Base-by-base conservation (phyloP, 2,113 vertebrate genomes). In the Turdus rufiventris region DNA sequence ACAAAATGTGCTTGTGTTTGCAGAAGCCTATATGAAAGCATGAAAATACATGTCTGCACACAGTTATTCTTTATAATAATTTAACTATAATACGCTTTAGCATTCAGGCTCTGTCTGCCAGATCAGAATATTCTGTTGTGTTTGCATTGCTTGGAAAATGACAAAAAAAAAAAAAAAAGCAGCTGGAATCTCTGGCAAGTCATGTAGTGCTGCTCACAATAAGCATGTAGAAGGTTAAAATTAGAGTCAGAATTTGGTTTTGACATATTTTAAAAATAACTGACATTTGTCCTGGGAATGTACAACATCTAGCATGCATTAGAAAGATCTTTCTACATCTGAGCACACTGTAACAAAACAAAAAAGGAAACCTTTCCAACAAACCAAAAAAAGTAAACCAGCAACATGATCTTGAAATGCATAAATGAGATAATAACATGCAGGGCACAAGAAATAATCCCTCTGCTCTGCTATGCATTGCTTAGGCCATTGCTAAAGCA, bases 251-350 rank as follows among this genome's bases (percentile, higher is more conserved):
- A 93, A 79, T 85, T 96, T 92, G 40, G 1, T 93, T 93, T 88
- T 90, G 63, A 77, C 29, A 29, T 94, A 77, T 82, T 97, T 93
- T 95, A 70, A 94, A 96, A 96, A 96, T 95, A 96, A 93, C 77
- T 95, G 87, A 92, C 86, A 94, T 94, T 96, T 87, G 80, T 96
- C 81, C 77, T 95, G 91, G 91, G 93, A 95, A 94, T 38, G 63
- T 87, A 67, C 79, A 85, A 48, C 77, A 80, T 88, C 63, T 40
- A 94, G 62, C 40, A 25, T 61, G 66, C 57, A 29, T 86, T 87
- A 91, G 58, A 66, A 79, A 89, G 43, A 51, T 40, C 40, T 88
- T 85, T 73, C 66, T 92, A 34, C 74, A 73, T 95, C 61, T 89
- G 58, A 93, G 80, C 19, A 40, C 25, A 18, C 42, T 89, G 62